These are phyloP conservation scores for Helogale parvula DNA, from an alignment of 2,113 vertebrate species.

Conservation along the genomic window DNA sequence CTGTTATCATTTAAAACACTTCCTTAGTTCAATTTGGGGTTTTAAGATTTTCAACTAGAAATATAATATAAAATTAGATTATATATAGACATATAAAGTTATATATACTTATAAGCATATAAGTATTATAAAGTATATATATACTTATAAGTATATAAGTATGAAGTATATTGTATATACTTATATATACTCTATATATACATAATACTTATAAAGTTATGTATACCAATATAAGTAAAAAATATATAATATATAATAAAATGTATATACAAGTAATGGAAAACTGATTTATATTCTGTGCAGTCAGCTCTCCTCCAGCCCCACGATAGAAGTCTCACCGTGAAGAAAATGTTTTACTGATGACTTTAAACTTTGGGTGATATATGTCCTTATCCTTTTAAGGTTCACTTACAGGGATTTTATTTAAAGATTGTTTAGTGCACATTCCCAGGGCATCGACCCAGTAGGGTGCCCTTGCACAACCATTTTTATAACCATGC, in stretches of 20 bases:
- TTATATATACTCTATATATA: no score
- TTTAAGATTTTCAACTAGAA: neutral
- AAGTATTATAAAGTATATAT: no score
- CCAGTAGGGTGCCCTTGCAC: neutral
- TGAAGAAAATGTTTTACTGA: neutral
- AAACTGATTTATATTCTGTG: neutral
- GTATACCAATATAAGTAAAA: neutral
- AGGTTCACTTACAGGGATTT: neutral
- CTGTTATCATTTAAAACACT: neutral
- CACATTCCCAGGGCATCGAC: neutral
- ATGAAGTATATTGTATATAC: no score
- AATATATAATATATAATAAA: neutral
- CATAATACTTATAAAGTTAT: neutral
- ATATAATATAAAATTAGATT: neutral
- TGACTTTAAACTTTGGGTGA: constrained; percentile 14
- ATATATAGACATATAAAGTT: neutral
- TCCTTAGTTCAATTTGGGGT: neutral
- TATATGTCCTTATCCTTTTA: neutral
- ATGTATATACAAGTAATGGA: neutral
- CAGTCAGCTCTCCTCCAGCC: neutral
- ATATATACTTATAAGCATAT: neutral
- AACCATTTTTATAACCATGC: rapidly evolving
- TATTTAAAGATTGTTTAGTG: neutral
- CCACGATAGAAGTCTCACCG: neutral
- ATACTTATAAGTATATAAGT: no score